Conservation (phyloP, 2,888 invertebrate genomes). For the Cantharis rustica region DNA sequence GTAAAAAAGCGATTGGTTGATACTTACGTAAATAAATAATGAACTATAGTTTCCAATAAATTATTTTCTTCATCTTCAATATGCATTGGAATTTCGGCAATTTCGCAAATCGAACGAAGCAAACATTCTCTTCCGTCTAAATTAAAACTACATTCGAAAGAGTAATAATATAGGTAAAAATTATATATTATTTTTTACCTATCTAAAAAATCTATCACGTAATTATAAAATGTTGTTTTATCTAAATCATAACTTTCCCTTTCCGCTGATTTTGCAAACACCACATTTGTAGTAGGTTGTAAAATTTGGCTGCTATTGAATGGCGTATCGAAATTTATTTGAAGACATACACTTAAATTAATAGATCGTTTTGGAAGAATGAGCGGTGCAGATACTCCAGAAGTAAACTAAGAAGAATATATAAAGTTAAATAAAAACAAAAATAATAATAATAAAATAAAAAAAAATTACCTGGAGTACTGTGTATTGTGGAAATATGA, state of each 20-base stretch:
- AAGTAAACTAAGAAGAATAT: slow-evolving; percentile 42
- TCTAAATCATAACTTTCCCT: slow-evolving; percentile 41
- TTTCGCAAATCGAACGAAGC: slow-evolving; percentile 47
- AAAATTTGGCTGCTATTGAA: slow-evolving; percentile 42
- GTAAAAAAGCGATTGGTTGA: background rate
- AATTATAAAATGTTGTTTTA: slow-evolving; percentile 45
- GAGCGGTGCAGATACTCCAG: slow-evolving; percentile 46
- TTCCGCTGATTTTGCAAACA: slow-evolving; percentile 39
- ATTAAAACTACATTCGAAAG: slow-evolving; percentile 43
- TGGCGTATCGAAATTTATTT: slow-evolving; percentile 46
- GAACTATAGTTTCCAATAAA: slow-evolving; percentile 53
- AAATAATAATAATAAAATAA: background rate
- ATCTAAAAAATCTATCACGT: slow-evolving; percentile 41
- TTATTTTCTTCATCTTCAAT: slow-evolving; percentile 48
- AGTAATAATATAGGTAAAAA: background rate
- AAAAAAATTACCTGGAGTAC: slow-evolving; percentile 24
- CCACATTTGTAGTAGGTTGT: slow-evolving; percentile 36
- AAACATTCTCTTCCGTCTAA: slow-evolving; percentile 47
- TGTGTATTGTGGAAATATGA: slow-evolving; percentile 24
- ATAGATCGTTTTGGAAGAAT: slow-evolving; percentile 47
- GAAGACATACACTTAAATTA: slow-evolving; percentile 44
- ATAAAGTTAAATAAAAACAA: background rate
- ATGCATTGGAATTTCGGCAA: slow-evolving; percentile 48
- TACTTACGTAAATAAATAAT: slow-evolving; percentile 50
- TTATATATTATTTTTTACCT: slow-evolving; percentile 36